Conservation (phyloP, 2,113 vertebrate species). For the Tychaedon coryphoeus region DNA sequence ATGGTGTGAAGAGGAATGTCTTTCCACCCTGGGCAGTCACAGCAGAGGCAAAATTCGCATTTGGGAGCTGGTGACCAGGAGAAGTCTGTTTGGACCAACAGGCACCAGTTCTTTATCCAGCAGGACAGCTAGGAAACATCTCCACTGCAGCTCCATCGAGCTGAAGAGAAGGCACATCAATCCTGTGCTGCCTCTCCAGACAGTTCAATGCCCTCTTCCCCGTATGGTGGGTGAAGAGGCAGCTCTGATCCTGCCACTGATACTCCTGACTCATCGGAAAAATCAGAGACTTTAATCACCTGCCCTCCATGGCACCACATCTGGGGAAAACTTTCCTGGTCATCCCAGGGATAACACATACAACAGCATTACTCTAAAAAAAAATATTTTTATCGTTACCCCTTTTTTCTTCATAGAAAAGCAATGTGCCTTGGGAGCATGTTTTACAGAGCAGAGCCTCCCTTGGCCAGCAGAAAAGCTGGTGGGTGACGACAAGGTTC, state of each 20-base stretch:
- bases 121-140: neutral
- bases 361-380: neutral
- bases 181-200: rapidly evolving
- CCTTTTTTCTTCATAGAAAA: neutral
- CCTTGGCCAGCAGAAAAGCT: slow-evolving; percentile 30
- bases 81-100: neutral
- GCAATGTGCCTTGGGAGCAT: rapidly evolving
- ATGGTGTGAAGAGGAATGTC: neutral
- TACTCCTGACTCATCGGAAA: rapidly evolving
- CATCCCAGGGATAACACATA: rapidly evolving
- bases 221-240: neutral
- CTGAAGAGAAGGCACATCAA: neutral
- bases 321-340: neutral
- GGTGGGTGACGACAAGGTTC: slow-evolving; percentile 35
- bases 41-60: neutral
- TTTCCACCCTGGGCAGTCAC: neutral
- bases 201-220: rapidly evolving
- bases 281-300: neutral
- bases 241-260: neutral
- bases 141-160: neutral
- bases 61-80: neutral
- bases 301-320: rapidly evolving
- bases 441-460: slow-evolving; percentile 2
- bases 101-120: neutral
- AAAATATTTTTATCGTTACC: neutral